Conservation (phyloP, 2,797 vertebrate species). For the Florisuga fusca region DNA sequence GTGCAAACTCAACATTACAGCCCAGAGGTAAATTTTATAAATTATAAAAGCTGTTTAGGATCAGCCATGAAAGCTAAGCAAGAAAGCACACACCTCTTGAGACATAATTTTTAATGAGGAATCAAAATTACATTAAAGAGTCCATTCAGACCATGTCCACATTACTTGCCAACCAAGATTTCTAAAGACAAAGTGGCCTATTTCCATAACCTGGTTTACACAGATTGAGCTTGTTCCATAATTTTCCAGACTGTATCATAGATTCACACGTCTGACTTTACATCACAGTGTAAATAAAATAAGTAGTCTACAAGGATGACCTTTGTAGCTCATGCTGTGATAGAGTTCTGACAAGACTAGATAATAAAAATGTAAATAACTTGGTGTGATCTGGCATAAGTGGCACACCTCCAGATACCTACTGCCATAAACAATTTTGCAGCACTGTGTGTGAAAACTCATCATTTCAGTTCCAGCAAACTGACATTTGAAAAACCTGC, state of each 20-base stretch:
- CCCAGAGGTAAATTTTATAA: not conserved
- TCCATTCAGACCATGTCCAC: not conserved
- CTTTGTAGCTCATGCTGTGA: not conserved
- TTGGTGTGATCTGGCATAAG: not conserved
- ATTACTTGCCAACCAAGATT: slow-evolving; percentile 33
- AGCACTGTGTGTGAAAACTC: not conserved
- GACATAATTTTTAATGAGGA: not conserved
- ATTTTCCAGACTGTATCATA: not conserved
- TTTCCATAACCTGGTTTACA: slow-evolving; percentile 73
- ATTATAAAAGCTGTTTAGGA: not conserved
- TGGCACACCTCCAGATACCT: not conserved
- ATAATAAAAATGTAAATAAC: slow-evolving; percentile 25
- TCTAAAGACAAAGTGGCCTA: slow-evolving; percentile 75
- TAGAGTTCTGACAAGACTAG: not conserved
- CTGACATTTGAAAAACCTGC: not conserved
- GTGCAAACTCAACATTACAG: not conserved
- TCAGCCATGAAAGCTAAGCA: not conserved
- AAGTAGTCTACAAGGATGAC: not conserved
- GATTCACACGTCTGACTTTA: not conserved
- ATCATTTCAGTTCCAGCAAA: not conserved
- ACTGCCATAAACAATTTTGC: not conserved
- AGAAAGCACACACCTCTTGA: not conserved
- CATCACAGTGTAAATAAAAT: not conserved
- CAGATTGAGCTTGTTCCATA: not conserved
- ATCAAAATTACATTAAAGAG: not conserved